These are phyloP conservation scores for Thymelicus sylvestris DNA, from an alignment of 2,888 invertebrate species.

Conservation along the genomic window DNA sequence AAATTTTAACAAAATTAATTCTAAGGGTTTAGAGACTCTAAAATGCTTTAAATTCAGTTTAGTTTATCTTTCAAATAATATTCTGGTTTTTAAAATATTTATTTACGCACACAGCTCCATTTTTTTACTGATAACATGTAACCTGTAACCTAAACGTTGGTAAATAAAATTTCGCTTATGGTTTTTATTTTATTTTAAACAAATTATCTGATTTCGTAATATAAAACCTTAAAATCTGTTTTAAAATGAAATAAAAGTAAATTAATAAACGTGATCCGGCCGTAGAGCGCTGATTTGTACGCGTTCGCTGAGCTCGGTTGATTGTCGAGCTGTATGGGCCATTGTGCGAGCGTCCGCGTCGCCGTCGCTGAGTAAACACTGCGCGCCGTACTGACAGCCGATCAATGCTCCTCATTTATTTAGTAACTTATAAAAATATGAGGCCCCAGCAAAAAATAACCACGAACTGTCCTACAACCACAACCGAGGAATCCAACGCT, in stretches of 20 bases:
- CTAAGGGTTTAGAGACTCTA: too few relatives aligned
- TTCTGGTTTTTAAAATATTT: too few relatives aligned
- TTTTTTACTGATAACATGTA: too few relatives aligned
- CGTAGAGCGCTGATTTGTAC: constrained; percentile 31
- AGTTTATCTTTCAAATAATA: too few relatives aligned
- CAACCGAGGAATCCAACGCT: constrained; percentile 32
- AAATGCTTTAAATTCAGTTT: too few relatives aligned
- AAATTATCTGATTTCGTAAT: neutral
- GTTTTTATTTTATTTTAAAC: too few relatives aligned
- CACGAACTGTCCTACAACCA: constrained; percentile 39
- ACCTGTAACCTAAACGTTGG: too few relatives aligned
- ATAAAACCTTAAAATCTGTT: neutral
- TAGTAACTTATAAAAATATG: constrained; percentile 78
- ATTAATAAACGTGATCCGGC: neutral
- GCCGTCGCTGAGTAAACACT: constrained; percentile 69
- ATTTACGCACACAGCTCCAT: too few relatives aligned
- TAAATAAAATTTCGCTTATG: too few relatives aligned
- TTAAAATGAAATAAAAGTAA: neutral
- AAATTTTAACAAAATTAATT: too few relatives aligned
- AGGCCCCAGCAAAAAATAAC: constrained; percentile 48
- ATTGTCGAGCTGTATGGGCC: constrained; percentile 55
- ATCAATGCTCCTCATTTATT: constrained; percentile 81
- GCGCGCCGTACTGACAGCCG: constrained; percentile 63
- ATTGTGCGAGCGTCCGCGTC: constrained; percentile 41
- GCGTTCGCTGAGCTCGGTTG: constrained; percentile 50